Percentiles rank a stretch among this genome's conserved stretches.
Evolutionary conservation across 2,797 vertebrate genomes (phyloP).

Genomic region (Sibirionetta formosa): DNA sequence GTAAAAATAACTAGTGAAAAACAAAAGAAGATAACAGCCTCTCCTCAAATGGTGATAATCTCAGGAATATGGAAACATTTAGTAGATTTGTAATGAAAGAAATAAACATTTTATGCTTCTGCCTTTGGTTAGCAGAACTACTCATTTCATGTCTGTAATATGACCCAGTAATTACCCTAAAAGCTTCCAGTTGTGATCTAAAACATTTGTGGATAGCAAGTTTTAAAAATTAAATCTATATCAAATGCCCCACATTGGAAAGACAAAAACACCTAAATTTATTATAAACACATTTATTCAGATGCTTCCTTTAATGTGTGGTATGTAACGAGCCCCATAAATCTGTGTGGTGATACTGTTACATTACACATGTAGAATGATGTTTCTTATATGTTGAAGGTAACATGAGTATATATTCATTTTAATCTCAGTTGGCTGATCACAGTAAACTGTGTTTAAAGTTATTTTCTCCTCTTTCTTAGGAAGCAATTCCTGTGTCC

Average conservation of each 20-base stretch:
- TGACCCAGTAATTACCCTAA: slow-evolving; percentile 27
- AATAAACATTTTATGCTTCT: slow-evolving; percentile 24
- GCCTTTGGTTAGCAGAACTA: slow-evolving; percentile 27
- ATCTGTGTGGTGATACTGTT: not conserved
- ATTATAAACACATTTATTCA: slow-evolving; percentile 19
- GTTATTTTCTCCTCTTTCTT: not conserved
- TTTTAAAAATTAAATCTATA: slow-evolving; percentile 25
- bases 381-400: not conserved
- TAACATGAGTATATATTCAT: not conserved
- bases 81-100: slow-evolving; percentile 38
- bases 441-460: not conserved
- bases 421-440: not conserved
- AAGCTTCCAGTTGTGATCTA: slow-evolving; percentile 41
- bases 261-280: not conserved
- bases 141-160: slow-evolving; percentile 24
- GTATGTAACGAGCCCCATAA: not conserved
- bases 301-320: not conserved
- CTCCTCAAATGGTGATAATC: not conserved
- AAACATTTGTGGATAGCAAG: slow-evolving; percentile 29
- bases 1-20: not conserved
- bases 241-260: not conserved
- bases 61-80: slow-evolving; percentile 45
- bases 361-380: not conserved
- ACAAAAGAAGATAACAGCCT: not conserved
- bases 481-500: not conserved